Base-by-base conservation (phyloP, 2,888 invertebrate genomes). In the Drosophila crucigera region DNA sequence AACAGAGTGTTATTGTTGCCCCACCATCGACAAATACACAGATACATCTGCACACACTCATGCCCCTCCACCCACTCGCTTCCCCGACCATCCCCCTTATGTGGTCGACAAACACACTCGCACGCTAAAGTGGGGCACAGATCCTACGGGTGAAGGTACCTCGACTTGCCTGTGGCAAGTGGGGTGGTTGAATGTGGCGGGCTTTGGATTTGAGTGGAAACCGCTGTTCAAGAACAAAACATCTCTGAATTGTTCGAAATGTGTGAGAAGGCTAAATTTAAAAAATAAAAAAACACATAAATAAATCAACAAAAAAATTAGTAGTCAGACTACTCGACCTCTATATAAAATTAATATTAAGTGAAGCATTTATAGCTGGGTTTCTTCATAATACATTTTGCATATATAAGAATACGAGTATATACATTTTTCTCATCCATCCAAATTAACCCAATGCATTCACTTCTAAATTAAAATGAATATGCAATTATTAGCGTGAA, bases 1-100 rank as follows among this genome's bases (percentile, higher is more conserved):
- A 66, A 78, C 56, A 64, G 53, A 58, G 25, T 62, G 65, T 61
- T 82, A 67, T 83, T 86, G 74, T 70, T 73, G 50, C 47, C 61
- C 58, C 30, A 49, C 35, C 67, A 59, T 47, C 37, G 68, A 54
- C 67, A 77, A 78, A 59, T 49, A 53, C 30, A 33, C 16, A 60
- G 28, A n/a, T 31, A 31, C 22, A 28, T 30, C 22, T 16, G 19
- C 14, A 28, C 28, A 49, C 30, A 33, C 4, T 25, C 22, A 22
- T 4, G 30, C 35, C 35, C 14, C 14, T 5, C 33, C 31, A 31
- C 14, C 16, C n/a, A 14, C 39, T 1, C 35, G 14, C 14, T 5
- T 5, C 33, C 31, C 31, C 31, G 31, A 14, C 4, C 33, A 4
- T 7, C 11, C 7, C 14, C 28, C 22, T 30, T n/a, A 22, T 41